These are phyloP conservation scores for Tribolium madens DNA, from an alignment of 1,140 invertebrate genomes.

Conservation along the genomic window DNA sequence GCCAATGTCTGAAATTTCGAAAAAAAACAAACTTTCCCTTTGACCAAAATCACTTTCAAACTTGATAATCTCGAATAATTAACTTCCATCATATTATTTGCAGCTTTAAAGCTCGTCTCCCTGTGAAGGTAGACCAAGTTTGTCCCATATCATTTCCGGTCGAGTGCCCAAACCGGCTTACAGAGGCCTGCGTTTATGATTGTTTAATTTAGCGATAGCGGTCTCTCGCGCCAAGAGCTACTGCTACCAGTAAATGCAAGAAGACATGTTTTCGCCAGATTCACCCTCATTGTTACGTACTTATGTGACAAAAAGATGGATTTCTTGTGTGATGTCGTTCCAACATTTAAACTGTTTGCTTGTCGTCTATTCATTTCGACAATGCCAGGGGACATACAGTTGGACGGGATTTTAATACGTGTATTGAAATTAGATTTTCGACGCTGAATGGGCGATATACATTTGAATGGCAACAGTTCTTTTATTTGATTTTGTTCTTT, in stretches of 20 bases:
- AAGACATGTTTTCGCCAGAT: constrained; percentile 47
- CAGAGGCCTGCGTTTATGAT: constrained; percentile 47
- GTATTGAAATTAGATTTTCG: constrained; percentile 39
- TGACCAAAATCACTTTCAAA: neutral
- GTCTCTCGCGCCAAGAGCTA: constrained; percentile 25
- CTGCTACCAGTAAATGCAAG: constrained; percentile 14
- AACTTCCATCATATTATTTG: constrained; percentile 14
- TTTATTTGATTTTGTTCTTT: constrained; percentile 38
- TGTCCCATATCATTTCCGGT: constrained; percentile 40
- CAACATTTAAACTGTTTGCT: constrained; percentile 41
- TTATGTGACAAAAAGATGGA: constrained; percentile 51
- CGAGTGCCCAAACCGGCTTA: constrained; percentile 46
- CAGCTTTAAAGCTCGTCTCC: neutral
- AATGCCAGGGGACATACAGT: constrained; percentile 20
- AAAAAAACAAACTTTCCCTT: no score
- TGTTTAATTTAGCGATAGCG: constrained; percentile 52
- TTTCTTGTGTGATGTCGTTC: constrained; percentile 40
- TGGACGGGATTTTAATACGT: constrained; percentile 25
- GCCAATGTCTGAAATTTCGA: no score
- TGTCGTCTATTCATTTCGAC: constrained; percentile 34
- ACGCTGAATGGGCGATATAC: constrained; percentile 5
- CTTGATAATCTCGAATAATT: neutral
- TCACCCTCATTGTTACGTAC: constrained; percentile 45
- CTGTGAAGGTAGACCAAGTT: constrained; percentile 19
- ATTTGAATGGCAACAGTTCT: constrained; percentile 19